phyloP scores from a whole-genome alignment of 2,888 invertebrate genomes.

The Philereme transversata region DNA sequence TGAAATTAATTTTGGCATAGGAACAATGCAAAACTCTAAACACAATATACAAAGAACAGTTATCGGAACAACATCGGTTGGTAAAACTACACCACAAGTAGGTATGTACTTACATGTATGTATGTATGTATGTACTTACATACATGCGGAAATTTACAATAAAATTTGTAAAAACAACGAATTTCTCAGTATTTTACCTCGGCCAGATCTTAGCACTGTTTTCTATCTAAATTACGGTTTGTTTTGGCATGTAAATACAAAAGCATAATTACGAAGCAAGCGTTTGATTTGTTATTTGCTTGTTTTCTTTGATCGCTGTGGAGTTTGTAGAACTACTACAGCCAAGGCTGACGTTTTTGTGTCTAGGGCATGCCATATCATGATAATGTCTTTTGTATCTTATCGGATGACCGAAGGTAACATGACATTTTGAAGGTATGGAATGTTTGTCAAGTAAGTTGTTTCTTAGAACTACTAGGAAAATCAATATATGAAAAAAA shows the following conservation, averaged over 20 bases:
- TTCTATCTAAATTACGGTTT: not conserved
- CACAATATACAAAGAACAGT: no score
- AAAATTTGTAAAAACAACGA: slow-evolving; percentile 4
- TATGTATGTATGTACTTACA: no score
- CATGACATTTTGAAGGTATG: not conserved
- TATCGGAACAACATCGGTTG: no score
- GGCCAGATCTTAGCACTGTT: slow-evolving; percentile 9
- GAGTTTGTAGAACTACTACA: slow-evolving; percentile 1
- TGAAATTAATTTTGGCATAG: no score
- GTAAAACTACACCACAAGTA: no score
- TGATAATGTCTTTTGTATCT: slow-evolving; percentile 24
- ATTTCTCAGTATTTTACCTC: slow-evolving; percentile 24
- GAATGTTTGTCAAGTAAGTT: not conserved
- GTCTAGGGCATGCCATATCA: slow-evolving; percentile 28
- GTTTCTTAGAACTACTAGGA: no score
- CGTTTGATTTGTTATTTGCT: not conserved
- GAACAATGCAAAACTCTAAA: no score
- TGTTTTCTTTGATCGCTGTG: slow-evolving; percentile 19
- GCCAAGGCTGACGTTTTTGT: slow-evolving; percentile 20
- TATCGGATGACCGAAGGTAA: slow-evolving; percentile 27
- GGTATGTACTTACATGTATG: no score
- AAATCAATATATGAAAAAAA: no score
- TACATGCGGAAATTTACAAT: no score
- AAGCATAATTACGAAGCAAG: not conserved
- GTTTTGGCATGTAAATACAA: not conserved